These are phyloP conservation scores for Ophonus ardosiacus DNA, from an alignment of 2,888 invertebrate species.

Conservation along the genomic window DNA sequence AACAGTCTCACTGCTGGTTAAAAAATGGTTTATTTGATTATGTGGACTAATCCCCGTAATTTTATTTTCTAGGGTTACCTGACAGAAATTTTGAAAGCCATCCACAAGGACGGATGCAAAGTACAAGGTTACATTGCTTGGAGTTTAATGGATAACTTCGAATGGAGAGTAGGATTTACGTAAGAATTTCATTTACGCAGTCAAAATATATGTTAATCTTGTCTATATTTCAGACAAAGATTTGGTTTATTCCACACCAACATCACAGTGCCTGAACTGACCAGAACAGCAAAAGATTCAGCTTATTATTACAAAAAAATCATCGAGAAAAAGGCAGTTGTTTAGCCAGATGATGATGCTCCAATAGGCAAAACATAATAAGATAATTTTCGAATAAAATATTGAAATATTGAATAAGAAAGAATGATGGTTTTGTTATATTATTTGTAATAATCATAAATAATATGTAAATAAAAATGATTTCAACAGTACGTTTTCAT, in stretches of 20 bases:
- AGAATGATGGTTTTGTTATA: too few species aligned
- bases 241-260: slow-evolving; percentile 12
- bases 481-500: too few species aligned
- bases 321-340: not conserved
- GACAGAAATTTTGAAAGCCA: slow-evolving; percentile 31
- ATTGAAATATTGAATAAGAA: too few species aligned
- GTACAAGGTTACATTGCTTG: slow-evolving; percentile 74
- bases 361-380: not conserved
- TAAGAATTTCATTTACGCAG: slow-evolving; percentile 64
- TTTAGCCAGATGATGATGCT: not conserved
- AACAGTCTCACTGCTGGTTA: too few species aligned
- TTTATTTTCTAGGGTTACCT: slow-evolving; percentile 34
- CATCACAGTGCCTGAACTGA: not conserved
- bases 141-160: slow-evolving; percentile 76
- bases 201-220: not conserved
- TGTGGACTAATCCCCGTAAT: not conserved
- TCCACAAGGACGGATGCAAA: slow-evolving; percentile 72
- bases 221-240: not conserved
- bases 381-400: too few species aligned
- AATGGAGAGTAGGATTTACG: slow-evolving; percentile 73
- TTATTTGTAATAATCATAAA: too few species aligned
- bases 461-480: too few species aligned
- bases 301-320: slow-evolving; percentile 11
- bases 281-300: not conserved
- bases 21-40: too few species aligned